Conservation (phyloP, 1,140 invertebrate genomes). For the Yoshiicerus persimilis region DNA sequence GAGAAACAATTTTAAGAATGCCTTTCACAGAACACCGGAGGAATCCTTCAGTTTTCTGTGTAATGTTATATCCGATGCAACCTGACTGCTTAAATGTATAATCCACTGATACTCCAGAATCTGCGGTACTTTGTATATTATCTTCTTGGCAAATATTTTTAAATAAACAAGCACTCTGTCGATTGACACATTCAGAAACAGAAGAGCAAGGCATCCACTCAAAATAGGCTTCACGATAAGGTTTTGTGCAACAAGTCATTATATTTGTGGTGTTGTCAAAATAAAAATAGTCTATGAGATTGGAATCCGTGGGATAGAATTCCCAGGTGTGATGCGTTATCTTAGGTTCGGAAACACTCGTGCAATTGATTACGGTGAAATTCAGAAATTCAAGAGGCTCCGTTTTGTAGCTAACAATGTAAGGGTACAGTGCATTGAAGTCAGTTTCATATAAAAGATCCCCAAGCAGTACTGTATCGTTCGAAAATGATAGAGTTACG, state of each 20-base stretch:
- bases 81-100: background rate
- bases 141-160: conserved; percentile 29
- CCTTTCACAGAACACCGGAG: conserved; percentile 29
- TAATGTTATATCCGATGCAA: conserved; percentile 24
- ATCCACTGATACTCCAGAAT: background rate
- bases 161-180: background rate
- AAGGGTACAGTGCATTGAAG: conserved; percentile 16
- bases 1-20: conserved; percentile 31
- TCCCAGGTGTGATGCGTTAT: conserved; percentile 31
- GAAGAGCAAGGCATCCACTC: conserved; percentile 34
- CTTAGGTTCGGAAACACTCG: background rate
- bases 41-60: conserved; percentile 23
- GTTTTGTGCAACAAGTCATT: conserved; percentile 25
- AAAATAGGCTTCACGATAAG: conserved; percentile 20
- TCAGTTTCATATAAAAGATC: background rate
- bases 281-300: conserved; percentile 30
- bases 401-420: conserved; percentile 12
- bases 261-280: conserved; percentile 28
- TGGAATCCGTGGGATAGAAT: conserved; percentile 9
- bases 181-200: conserved; percentile 27
- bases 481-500: conserved; percentile 28
- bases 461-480: background rate
- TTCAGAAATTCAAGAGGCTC: conserved; percentile 23
- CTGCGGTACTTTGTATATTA: background rate
- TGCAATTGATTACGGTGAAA: conserved; percentile 35